A percentile compares a stretch with the other conserved stretches of the same genome.
Evolutionary conservation across 1,140 invertebrate species (phyloP).

Genomic region (Formica selysi): DNA sequence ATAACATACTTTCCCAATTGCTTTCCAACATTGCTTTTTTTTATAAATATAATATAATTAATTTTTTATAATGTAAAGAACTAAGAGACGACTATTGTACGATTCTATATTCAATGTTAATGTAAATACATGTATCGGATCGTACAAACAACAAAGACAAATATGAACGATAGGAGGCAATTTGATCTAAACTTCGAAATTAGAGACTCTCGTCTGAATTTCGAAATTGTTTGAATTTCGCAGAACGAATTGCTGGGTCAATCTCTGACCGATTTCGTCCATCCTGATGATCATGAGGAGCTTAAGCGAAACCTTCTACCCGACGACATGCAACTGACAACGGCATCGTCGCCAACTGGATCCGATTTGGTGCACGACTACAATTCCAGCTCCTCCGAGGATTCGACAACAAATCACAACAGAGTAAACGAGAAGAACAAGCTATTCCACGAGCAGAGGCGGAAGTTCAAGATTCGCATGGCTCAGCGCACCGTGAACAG

Average conservation of each 20-base stretch:
- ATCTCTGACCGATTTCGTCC: conserved; percentile 92
- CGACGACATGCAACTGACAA: conserved; percentile 80
- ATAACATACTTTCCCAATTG: background rate
- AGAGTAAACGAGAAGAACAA: conserved; percentile 75
- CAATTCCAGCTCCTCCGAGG: conserved; percentile 81
- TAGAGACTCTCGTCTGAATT: conserved; percentile 1
- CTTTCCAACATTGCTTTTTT: too few species aligned
- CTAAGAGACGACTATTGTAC: background rate
- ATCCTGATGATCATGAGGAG: conserved; percentile 91
- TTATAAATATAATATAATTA: too few species aligned
- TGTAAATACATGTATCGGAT: conserved; percentile 1
- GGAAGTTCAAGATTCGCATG: conserved; percentile 88
- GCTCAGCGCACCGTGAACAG: conserved; percentile 85
- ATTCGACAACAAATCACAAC: conserved; percentile 80
- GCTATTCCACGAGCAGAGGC: conserved; percentile 80
- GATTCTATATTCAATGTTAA: background rate
- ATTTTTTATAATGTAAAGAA: too few species aligned
- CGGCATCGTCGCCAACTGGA: conserved; percentile 79
- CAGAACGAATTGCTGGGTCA: conserved; percentile 95
- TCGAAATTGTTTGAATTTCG: conserved; percentile 68
- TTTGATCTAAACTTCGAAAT: background rate
- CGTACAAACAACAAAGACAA: background rate
- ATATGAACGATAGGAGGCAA: background rate
- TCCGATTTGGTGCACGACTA: conserved; percentile 81
- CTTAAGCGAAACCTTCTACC: conserved; percentile 90